A percentile compares a stretch with the other conserved stretches of the same genome.
phyloP scores from a whole-genome alignment of 2,113 vertebrate genomes.

The Cottus gobio region DNA sequence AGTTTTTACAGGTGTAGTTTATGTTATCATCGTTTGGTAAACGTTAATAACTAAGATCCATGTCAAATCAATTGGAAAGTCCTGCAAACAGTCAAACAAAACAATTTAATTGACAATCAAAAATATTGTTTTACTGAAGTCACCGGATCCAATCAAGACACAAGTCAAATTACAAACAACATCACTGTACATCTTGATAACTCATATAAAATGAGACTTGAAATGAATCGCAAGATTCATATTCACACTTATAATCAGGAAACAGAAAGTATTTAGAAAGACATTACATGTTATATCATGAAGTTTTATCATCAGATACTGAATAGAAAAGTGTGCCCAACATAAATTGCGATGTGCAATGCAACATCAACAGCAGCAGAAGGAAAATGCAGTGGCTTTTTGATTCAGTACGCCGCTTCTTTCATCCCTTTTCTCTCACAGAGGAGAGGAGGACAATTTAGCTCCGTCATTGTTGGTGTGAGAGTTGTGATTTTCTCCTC shows the following conservation, averaged over 20 bases:
- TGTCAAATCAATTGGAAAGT: neutral
- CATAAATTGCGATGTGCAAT: neutral
- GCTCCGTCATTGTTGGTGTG: neutral
- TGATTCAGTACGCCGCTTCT: neutral
- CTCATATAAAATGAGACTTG: neutral
- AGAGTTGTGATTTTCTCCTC: neutral
- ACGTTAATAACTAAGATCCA: neutral
- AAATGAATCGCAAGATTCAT: neutral
- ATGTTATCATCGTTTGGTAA: neutral
- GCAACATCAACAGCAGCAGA: neutral
- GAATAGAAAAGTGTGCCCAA: neutral
- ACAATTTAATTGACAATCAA: neutral
- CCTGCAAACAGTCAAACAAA: neutral
- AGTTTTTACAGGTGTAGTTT: neutral
- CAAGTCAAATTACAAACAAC: neutral
- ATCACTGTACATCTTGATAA: neutral
- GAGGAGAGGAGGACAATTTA: too few species aligned
- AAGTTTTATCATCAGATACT: too few species aligned
- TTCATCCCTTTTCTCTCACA: neutral
- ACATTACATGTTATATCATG: neutral
- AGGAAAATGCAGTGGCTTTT: neutral
- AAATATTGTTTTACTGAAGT: neutral
- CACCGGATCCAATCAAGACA: neutral
- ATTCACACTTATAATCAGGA: neutral
- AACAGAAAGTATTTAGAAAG: neutral